Percentiles rank a stretch among this genome's conserved stretches.
phyloP scores from a whole-genome alignment of 2,113 vertebrate genomes.

The Diadophis punctatus region DNA sequence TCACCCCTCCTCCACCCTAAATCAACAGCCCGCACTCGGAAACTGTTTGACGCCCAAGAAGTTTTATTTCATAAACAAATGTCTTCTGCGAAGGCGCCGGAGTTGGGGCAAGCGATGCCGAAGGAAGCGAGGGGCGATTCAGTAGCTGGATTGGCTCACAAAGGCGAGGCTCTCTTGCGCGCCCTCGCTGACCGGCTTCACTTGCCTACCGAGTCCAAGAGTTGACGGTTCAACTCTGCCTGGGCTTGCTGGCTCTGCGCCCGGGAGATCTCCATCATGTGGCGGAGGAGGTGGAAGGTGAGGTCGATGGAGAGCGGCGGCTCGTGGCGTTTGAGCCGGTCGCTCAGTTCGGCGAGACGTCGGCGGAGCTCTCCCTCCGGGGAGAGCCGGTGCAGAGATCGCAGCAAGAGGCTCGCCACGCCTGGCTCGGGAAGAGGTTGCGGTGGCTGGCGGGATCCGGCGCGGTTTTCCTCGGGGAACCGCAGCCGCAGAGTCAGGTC shows the following conservation, averaged over 20 bases:
- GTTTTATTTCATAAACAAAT: background rate
- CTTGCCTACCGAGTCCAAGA: slow-evolving; percentile 88
- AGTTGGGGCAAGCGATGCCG: background rate
- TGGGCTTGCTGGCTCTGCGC: slow-evolving; percentile 82
- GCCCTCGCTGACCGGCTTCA: slow-evolving; percentile 49
- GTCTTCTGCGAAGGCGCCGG: background rate
- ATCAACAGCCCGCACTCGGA: background rate
- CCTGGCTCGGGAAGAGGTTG: slow-evolving; percentile 30
- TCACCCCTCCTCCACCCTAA: background rate
- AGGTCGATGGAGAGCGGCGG: slow-evolving; percentile 90
- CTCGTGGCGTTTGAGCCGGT: slow-evolving; percentile 74
- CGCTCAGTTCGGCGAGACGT: background rate
- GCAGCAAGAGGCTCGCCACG: background rate
- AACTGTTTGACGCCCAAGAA: background rate
- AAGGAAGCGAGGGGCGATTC: background rate
- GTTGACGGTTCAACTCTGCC: slow-evolving; percentile 82
- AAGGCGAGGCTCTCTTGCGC: background rate
- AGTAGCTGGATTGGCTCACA: background rate
- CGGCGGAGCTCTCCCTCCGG: background rate
- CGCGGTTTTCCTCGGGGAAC: slow-evolving; percentile 17
- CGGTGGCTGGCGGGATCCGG: background rate
- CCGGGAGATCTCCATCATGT: slow-evolving; percentile 86
- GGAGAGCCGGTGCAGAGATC: background rate
- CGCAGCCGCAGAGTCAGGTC: slow-evolving; percentile 7
- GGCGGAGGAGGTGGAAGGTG: slow-evolving; percentile 89